phyloP scores from a whole-genome alignment of 2,113 vertebrate species.

The Paradoxurus hermaphroditus region DNA sequence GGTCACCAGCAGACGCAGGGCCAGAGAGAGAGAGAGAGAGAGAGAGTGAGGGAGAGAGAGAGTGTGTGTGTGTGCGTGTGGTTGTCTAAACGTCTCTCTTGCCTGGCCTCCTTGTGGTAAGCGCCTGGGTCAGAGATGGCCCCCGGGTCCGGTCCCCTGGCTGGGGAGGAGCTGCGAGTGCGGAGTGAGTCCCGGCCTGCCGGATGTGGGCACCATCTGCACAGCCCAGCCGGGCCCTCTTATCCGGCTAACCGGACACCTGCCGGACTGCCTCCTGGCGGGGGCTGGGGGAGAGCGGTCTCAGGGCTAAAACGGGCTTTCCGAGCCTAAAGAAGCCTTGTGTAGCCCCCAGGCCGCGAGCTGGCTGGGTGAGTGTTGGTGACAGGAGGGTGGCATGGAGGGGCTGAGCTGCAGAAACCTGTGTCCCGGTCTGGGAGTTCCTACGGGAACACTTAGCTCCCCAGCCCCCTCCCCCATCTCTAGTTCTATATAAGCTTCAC shows the following conservation, averaged over 20 bases:
- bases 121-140: neutral
- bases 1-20: neutral
- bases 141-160: fast-evolving
- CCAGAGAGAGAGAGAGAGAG: too few relatives aligned
- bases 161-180: neutral
- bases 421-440: neutral
- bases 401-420: neutral
- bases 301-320: neutral
- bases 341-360: neutral
- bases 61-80: too few relatives aligned
- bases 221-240: neutral
- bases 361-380: neutral
- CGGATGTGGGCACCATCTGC: fast-evolving
- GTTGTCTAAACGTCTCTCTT: neutral
- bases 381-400: too few relatives aligned
- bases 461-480: neutral
- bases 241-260: neutral
- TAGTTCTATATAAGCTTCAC: fast-evolving
- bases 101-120: neutral
- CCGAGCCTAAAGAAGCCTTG: neutral
- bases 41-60: too few relatives aligned
- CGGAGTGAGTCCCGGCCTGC: neutral
- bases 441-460: fast-evolving
- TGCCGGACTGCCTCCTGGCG: neutral
- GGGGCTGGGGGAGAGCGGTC: neutral